Base-by-base conservation (phyloP, 2,888 invertebrate species). In the Caenorhabditis drosophilae region DNA sequence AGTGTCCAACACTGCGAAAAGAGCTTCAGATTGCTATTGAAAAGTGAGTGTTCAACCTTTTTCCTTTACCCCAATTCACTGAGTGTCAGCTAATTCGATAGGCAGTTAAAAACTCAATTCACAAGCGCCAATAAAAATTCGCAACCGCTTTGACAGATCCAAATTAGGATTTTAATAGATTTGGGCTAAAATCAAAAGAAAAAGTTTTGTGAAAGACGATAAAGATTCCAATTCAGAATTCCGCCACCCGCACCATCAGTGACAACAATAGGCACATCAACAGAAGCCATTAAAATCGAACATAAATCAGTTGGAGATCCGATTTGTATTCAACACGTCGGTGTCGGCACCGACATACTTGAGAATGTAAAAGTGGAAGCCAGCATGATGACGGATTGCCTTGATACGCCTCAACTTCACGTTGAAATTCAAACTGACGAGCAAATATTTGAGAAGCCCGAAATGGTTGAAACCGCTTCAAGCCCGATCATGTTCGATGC, bases 1-100 rank as follows among this genome's bases (percentile, higher is more conserved):
- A 75, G 42, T 77, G 77, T 55, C 58, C 68, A 0, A 53, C 47
- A 11, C 45, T 73, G 41, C 50, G 48, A 45, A 67, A 63, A 22
- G 53, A 64, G 16, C 48, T 56, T 15, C 26, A 51, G 47, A 55
- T 54, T 1, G 46, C 55, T 16, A 34, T n/a, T 23, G 16, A 2
- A 6, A n/a, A n/a, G n/a, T n/a, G n/a, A n/a, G n/a, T n/a, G n/a
- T n/a, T n/a, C n/a, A n/a, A n/a, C n/a, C n/a, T n/a, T n/a, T n/a
- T n/a, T n/a, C n/a, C n/a, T n/a, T n/a, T n/a, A n/a, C n/a, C n/a
- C n/a, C n/a, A n/a, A n/a, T n/a, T n/a, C n/a, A n/a, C n/a, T n/a
- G n/a, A n/a, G n/a, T n/a, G n/a, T n/a, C n/a, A n/a, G n/a, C n/a
- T n/a, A n/a, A n/a, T n/a, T n/a, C n/a, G n/a, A n/a, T n/a, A n/a